Conservation (phyloP, 2,888 invertebrate species). For the Malthinus flaveolus region DNA sequence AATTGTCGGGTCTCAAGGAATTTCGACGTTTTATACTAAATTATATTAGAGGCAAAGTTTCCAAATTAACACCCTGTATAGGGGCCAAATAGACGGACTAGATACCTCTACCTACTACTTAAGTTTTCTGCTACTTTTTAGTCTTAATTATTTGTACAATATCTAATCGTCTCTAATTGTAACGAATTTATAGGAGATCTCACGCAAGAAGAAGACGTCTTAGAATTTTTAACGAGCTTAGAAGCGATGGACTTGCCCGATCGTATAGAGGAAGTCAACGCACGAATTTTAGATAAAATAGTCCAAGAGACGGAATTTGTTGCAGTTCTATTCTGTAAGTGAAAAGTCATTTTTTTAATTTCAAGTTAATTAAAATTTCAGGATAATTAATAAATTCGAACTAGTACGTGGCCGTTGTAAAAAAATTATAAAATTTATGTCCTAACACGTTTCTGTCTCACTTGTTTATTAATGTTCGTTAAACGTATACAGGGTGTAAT, state of each 20-base stretch:
- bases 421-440: not conserved
- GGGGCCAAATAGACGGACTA: too few species aligned
- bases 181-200: slow-evolving; percentile 72
- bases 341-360: not conserved
- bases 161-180: too few species aligned
- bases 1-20: too few species aligned
- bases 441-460: not conserved
- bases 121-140: too few species aligned
- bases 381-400: not conserved
- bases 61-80: too few species aligned
- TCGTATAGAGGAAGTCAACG: slow-evolving; percentile 93
- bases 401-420: not conserved
- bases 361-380: too few species aligned
- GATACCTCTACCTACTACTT: too few species aligned
- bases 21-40: too few species aligned
- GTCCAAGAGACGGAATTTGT: slow-evolving; percentile 91
- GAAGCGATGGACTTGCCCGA: slow-evolving; percentile 95
- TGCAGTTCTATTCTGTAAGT: slow-evolving; percentile 94
- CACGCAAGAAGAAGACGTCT: slow-evolving; percentile 91
- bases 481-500: slow-evolving; percentile 5
- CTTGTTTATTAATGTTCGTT: not conserved
- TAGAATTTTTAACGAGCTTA: slow-evolving; percentile 91
- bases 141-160: too few species aligned
- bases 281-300: slow-evolving; percentile 85
- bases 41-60: too few species aligned